These are phyloP conservation scores for Speoplatyrhinus poulsoni DNA, from an alignment of 2,113 vertebrate genomes.

Conservation along the genomic window DNA sequence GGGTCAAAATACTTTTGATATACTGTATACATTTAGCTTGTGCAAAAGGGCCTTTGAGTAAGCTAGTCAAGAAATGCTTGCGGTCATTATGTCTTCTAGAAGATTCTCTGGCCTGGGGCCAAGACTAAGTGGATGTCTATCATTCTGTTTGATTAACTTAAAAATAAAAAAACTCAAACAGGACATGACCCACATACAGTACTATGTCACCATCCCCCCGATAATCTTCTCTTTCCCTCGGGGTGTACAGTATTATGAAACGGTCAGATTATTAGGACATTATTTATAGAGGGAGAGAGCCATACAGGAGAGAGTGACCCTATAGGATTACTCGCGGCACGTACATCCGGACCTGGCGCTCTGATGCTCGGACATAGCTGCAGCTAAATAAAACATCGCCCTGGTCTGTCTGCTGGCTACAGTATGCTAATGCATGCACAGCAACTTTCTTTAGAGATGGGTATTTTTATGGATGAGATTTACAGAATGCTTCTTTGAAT, in stretches of 20 bases:
- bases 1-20: too few species aligned
- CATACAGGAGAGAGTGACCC: not conserved
- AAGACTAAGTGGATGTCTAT: constrained; percentile 33
- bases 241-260: constrained; percentile 43
- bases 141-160: constrained; percentile 57
- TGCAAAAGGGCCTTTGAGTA: not conserved
- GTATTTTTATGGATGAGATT: too few species aligned
- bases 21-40: not conserved
- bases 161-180: constrained; percentile 37
- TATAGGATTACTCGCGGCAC: not conserved
- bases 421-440: too few species aligned
- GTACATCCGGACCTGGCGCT: constrained; percentile 31
- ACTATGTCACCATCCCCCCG: constrained; percentile 9
- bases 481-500: too few species aligned
- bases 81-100: not conserved
- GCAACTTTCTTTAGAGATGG: too few species aligned
- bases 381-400: constrained; percentile 13
- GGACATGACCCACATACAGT: constrained; percentile 62
- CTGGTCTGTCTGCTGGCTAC: too few species aligned
- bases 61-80: not conserved
- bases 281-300: not conserved
- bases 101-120: constrained; percentile 31
- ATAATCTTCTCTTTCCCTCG: constrained; percentile 4
- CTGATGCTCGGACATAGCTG: constrained; percentile 20
- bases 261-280: constrained; percentile 8